These are phyloP conservation scores for Psococerastis gibbosa DNA, from an alignment of 2,888 invertebrate genomes.

Conservation along the genomic window DNA sequence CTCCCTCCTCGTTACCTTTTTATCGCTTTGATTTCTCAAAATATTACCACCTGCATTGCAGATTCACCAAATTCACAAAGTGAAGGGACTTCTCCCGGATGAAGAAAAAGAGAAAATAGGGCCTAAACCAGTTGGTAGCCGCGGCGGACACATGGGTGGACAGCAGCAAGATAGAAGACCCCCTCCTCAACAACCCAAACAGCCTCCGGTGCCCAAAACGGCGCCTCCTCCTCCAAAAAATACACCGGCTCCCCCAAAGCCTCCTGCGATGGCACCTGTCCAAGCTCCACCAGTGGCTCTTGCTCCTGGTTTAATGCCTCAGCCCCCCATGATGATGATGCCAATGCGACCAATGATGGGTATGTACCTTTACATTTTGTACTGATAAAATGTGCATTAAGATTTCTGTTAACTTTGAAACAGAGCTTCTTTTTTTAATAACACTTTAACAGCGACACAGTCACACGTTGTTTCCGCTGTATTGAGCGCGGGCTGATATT, in stretches of 20 bases:
- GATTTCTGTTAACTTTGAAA: no score
- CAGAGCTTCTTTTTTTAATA: no score
- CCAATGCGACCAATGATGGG: slow-evolving; percentile 6
- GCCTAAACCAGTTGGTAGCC: slow-evolving; percentile 50
- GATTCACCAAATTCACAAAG: slow-evolving; percentile 92
- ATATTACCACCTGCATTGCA: no score
- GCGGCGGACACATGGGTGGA: slow-evolving; percentile 27
- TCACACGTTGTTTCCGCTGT: no score
- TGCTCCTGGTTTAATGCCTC: slow-evolving; percentile 24
- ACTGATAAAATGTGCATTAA: no score
- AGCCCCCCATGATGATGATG: slow-evolving; percentile 37
- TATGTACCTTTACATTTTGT: no score
- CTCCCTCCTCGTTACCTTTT: no score
- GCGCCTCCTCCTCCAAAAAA: slow-evolving; percentile 18
- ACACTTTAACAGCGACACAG: no score
- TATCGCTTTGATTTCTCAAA: no score
- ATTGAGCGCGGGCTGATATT: no score
- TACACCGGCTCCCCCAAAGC: slow-evolving; percentile 30
- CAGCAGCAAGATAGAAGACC: slow-evolving; percentile 25
- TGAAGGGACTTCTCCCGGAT: slow-evolving; percentile 82
- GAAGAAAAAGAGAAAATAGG: slow-evolving; percentile 96
- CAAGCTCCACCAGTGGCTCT: slow-evolving; percentile 20
- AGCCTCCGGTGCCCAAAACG: slow-evolving; percentile 24
- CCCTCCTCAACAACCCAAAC: slow-evolving; percentile 29
- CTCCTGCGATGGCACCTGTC: slow-evolving; percentile 25